A percentile compares a stretch with the other conserved stretches of the same genome.
Conservation (phyloP, 2,888 invertebrate species). For the Netelia melanura region DNA sequence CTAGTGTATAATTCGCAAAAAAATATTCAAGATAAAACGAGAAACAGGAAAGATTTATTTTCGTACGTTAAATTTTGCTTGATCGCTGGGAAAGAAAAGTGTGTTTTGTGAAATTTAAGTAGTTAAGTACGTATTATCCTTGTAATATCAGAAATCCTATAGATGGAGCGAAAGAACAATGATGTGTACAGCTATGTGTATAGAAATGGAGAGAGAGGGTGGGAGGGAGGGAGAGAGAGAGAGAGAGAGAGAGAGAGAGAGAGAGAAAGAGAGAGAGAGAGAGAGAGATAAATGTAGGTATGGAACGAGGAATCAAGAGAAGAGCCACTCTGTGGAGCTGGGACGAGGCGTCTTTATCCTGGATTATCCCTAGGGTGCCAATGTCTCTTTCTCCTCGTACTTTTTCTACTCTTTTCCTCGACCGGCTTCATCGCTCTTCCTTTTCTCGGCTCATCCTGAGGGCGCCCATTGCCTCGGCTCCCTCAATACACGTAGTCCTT, state of each 20-base stretch:
- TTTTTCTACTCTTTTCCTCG: slow-evolving; percentile 27
- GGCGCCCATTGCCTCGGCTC: slow-evolving; percentile 21
- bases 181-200: background rate
- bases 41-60: background rate
- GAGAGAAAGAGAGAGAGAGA: no score
- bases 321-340: slow-evolving; percentile 60
- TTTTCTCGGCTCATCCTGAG: slow-evolving; percentile 41
- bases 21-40: background rate
- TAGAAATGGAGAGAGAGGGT: no score
- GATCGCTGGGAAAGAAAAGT: background rate
- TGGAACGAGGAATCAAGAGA: slow-evolving; percentile 63
- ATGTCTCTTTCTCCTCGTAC: slow-evolving; percentile 51
- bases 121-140: slow-evolving; percentile 37
- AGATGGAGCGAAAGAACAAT: background rate
- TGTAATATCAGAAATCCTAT: slow-evolving; percentile 32
- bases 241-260: no score
- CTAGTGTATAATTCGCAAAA: background rate
- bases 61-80: background rate
- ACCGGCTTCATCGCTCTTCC: slow-evolving; percentile 39
- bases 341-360: slow-evolving; percentile 71
- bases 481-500: slow-evolving; percentile 60
- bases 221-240: no score
- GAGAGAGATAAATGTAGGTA: background rate
- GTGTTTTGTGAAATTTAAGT: slow-evolving; percentile 33
- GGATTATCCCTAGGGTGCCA: slow-evolving; percentile 72